Base-by-base conservation (phyloP, 1,140 invertebrate species). In the Eupeodes corollae region DNA sequence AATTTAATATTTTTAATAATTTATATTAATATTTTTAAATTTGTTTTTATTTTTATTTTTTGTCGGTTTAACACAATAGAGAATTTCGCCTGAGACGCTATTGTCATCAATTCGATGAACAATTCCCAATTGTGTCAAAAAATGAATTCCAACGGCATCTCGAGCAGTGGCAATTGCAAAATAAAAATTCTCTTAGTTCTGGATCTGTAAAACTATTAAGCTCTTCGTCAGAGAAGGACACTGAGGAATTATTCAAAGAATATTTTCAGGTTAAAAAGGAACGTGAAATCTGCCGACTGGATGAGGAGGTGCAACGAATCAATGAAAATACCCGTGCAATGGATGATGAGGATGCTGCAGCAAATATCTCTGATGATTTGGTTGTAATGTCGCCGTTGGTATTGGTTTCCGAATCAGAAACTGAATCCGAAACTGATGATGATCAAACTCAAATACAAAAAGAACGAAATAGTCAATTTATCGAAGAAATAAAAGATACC, bases 41-140 rank as follows among this genome's bases (percentile, higher is more conserved):
- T 48, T 32, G 6, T 14, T 15, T 42, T 38, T 39, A 3, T 32
- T 50, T 54, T 37, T 3, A 6, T 21, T 42, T 18, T 21, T 14
- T 42, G 5, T 18, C n/a, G n/a, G n/a, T n/a, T n/a, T n/a, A n/a
- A n/a, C n/a, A 6, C 3, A 13, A 21, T n/a, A 67, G 63, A 49
- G 53, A 56, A 16, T 64, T 54, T 39, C 63, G 63, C 6, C 41
- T 67, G 33, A 59, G 63, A 26, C 63, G 63, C 5, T 67, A 62
- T 48, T 53, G 61, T 2, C 59, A 67, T 52, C 63, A 67, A 38
- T 67, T 53, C 42, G 59, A 67, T 30, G 49, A 58, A 8, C 44
- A 44, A 26, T 26, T 67, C 18, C 63, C 63, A 5, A 45, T 67
- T 1, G 63, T 67, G 0, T 39, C 49, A 3, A 9, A 31, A 48